A percentile compares a stretch with the other conserved stretches of the same genome.
phyloP scores from a whole-genome alignment of 2,113 vertebrate species.

The Castor canadensis region DNA sequence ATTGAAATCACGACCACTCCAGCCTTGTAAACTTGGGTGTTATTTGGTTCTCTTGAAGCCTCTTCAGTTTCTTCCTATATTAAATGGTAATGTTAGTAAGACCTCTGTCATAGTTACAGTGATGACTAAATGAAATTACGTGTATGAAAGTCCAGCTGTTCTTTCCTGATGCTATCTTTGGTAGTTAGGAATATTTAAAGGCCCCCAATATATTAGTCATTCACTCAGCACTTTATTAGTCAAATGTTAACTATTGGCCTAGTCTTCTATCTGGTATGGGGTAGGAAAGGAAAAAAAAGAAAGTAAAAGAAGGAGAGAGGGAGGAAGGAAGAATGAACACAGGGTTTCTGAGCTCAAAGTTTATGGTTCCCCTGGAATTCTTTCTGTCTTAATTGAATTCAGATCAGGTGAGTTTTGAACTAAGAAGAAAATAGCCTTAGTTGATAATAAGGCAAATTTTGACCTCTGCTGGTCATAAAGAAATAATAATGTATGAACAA shows the following conservation, averaged over 20 bases:
- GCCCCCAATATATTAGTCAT: background rate
- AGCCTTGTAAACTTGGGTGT: background rate
- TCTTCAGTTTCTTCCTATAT: background rate
- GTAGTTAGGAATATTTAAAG: background rate
- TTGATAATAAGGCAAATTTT: background rate
- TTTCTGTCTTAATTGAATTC: background rate
- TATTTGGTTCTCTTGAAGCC: background rate
- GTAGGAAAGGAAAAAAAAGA: background rate
- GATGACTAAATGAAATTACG: background rate
- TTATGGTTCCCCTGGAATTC: background rate
- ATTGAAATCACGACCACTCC: background rate
- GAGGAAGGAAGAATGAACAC: background rate
- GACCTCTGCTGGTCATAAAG: background rate
- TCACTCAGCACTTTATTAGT: background rate
- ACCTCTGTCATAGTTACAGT: background rate
- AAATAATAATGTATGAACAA: background rate
- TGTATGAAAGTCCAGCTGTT: background rate
- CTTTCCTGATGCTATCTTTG: background rate
- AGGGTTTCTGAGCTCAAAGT: background rate
- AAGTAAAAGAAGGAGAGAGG: background rate
- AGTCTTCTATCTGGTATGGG: background rate
- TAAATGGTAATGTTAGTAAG: background rate
- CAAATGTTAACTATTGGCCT: background rate
- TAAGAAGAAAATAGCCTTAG: background rate
- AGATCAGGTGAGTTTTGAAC: background rate